Evolutionary conservation across 2,888 invertebrate species (phyloP).

Genomic region (Allygus modestus): DNA sequence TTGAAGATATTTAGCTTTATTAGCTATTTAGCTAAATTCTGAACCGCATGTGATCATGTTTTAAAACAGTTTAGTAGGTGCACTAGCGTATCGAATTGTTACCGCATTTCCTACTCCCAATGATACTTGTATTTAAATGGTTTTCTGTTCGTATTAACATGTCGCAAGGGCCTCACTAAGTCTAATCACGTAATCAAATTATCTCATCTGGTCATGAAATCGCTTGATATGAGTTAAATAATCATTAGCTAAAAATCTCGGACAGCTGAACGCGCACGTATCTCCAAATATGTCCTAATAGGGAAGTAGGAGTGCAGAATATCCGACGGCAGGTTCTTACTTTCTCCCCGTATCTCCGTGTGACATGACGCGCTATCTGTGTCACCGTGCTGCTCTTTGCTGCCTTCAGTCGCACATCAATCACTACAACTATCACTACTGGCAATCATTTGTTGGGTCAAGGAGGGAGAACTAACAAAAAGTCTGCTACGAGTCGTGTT

Average conservation of each 20-base stretch:
- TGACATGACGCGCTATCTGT: background rate
- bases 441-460: background rate
- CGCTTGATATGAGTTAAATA: no score
- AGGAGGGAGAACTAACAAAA: background rate
- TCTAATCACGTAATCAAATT: no score
- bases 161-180: no score
- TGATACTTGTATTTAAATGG: no score
- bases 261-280: background rate
- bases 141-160: no score
- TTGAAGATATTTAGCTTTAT: no score
- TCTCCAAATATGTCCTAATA: constrained; percentile 1
- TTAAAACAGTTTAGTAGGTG: no score
- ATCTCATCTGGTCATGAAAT: no score
- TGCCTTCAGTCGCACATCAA: background rate
- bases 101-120: no score
- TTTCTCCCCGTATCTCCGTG: constrained; percentile 17
- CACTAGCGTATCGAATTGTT: no score
- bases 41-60: no score
- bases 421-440: background rate
- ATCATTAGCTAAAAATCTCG: background rate
- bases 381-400: background rate
- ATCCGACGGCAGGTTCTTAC: background rate
- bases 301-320: background rate
- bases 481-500: background rate
- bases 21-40: no score